Base-by-base conservation (phyloP, 2,113 vertebrate species). In the Rhineura floridana region DNA sequence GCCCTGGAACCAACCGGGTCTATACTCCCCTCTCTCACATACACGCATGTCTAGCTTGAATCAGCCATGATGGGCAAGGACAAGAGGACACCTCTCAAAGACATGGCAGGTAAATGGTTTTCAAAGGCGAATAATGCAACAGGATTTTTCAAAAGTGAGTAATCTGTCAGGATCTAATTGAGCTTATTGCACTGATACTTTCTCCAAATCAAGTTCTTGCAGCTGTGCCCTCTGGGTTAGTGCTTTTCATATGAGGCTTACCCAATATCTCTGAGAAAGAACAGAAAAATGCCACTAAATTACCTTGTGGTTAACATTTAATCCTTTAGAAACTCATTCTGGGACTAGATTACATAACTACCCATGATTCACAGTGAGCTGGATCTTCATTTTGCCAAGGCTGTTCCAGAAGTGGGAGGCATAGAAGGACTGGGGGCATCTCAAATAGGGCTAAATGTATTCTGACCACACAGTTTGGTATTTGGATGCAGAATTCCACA, bases 141-240 rank as follows among this genome's bases (percentile, higher is more conserved):
- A 55, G 52, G 52, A 55, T 55, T 55, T 55, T 55, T 55, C 52
- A 55, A 55, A 55, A 82, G 88, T 69, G 94, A 92, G 93, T 90
- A 81, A 2, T 42, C 84, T 84, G 50, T 91, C 91, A 8, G 82
- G 91, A 86, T 95, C 89, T n/a, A n/a, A n/a, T n/a, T n/a, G n/a
- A n/a, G n/a, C n/a, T 91, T 88, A 91, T 84, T 90, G 87, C 83
- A 83, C 89, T 95, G 95, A 96, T 85, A 50, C 82, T 63, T 84
- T 91, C 93, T 89, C 92, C 90, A 94, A 93, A 96, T 95, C 94
- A 95, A 93, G 90, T 72, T 93, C 95, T 94, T 95, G 90, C 1
- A 50, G 0, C 73, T 65, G 1, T 95, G 90, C 92, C 95, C 93
- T 76, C 42, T 77, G 87, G 93, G 86, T 95, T 83, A 95, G 93